Evolutionary conservation across 2,113 vertebrate genomes (phyloP), one percentile per base, ranked within the genome.

Genomic region (Percopsis transmontana): DNA sequence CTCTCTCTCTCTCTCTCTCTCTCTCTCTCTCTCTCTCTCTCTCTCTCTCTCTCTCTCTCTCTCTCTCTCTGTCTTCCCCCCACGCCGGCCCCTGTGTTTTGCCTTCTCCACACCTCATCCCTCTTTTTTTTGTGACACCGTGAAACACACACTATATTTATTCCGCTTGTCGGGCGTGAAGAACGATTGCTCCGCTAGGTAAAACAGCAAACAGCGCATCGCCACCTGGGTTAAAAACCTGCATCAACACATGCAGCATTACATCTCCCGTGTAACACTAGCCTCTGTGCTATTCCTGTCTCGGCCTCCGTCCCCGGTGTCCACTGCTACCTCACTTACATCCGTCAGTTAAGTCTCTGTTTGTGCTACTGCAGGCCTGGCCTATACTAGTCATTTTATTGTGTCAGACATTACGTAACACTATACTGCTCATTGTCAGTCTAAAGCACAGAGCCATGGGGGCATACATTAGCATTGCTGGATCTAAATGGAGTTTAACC

Each of bases 201-300:
- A 66, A 72, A 60, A 60, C 66, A 68, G 60, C 68, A 72, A 60
- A 60, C 66, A 68, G 60, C 61, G 72, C 65, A 9, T 13, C 13
- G 68, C 62, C 59, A 73, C 68, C 33, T 41, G 52, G 62, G 48
- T 38, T 44, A 48, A 55, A 68, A n/a, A n/a, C n/a, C n/a, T n/a
- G n/a, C n/a, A n/a, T n/a, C n/a, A n/a, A n/a, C n/a, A 52, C 60
- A 21, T 65, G 51, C 63, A 40, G 10, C 66, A 40, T 59, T 52
- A 65, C 21, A 39, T 58, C 66, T 45, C 44, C 56, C 54, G 54
- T 80, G 54, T 72, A 78, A 71, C 57, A 45, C 38, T 51, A 66
- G 18, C 54, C 80, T 62, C 16, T n/a, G 48, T 68, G 62, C 72
- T 79, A 56, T 76, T 76, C 56, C 59, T 76, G 60, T 72, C 69